Percentiles rank a stretch among this genome's conserved stretches.
Conservation (phyloP, 1,140 invertebrate genomes). For the Nebria ingens region DNA sequence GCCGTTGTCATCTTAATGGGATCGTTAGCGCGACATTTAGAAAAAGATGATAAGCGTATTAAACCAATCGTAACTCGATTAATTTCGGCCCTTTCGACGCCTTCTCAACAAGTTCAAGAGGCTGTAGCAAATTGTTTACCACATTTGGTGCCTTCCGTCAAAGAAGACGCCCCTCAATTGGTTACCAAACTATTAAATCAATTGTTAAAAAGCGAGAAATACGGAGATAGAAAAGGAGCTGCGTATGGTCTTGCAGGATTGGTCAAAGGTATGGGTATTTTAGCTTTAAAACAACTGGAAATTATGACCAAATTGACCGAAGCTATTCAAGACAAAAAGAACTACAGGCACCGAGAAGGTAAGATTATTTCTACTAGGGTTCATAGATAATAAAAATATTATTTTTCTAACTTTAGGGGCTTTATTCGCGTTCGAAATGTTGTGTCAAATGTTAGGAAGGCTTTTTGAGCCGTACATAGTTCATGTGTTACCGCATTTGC, state of each 20-base stretch:
- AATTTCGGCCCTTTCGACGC: constrained; percentile 85
- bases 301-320: constrained; percentile 91
- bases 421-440: constrained; percentile 94
- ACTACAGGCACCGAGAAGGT: constrained; percentile 86
- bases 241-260: constrained; percentile 82
- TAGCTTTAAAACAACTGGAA: constrained; percentile 89
- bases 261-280: constrained; percentile 92
- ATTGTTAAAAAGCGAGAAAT: constrained; percentile 86
- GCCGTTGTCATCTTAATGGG: constrained; percentile 96
- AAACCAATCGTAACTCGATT: constrained; percentile 88
- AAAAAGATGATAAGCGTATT: constrained; percentile 75
- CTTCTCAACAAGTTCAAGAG: constrained; percentile 97
- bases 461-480: constrained; percentile 99
- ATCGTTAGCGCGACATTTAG: constrained; percentile 87
- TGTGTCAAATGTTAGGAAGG: constrained; percentile 88
- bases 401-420: constrained; percentile 52
- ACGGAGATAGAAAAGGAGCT: constrained; percentile 90
- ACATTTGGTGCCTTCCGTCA: constrained; percentile 83
- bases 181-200: constrained; percentile 81
- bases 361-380: constrained; percentile 1
- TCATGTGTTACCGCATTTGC: constrained; percentile 87
- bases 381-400: not conserved
- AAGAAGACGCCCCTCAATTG: constrained; percentile 77
- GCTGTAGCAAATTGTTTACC: constrained; percentile 95
- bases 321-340: constrained; percentile 95